Evolutionary conservation across 2,113 vertebrate genomes (phyloP), one percentile per base, ranked within the genome.

Genomic region (Gymnarchus niloticus): DNA sequence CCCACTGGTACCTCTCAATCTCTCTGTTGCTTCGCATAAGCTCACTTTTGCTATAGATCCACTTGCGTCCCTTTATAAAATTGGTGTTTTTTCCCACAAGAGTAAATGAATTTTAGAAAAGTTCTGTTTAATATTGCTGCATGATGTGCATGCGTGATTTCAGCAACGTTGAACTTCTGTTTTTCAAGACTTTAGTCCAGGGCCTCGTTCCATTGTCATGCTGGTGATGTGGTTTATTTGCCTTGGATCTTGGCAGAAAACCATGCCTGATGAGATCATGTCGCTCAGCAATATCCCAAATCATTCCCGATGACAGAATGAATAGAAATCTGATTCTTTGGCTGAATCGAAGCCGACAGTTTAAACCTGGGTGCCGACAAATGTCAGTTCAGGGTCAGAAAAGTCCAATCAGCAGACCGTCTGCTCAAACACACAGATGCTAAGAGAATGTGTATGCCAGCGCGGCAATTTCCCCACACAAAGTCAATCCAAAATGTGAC

Each of bases 291-390:
- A 82, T 82, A 8, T 82, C 80, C 56, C 28, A 56, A 33, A 82
- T 82, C 49, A 82, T 54, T 33, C 7, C 80, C 19, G 49, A 82
- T 82, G 80, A 82, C 80, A 82, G 80, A 49, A 25, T 25, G 77
- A 81, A 51, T 25, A n/a, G 23, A 25, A 4, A 46, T 28, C 44
- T 51, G 9, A 81, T 25, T 49, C n/a, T 25, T 49, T 48, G 77
- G 46, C 9, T 10, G 77, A 51, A 81, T 81, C 77, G 25, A 23
- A 51, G 77, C 3, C 49, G 77, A 81, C 77, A 14, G 76, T 80
- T 49, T 80, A 80, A 80, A 80, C 44, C 77, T 81, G 7, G 44
- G 9, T 44, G 14, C 46, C 48, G 77, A 81, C 23, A 51, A 81
- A 49, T 81, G 23, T 51, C 77, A 14, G 48, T 51, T 51, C 48